Percentiles rank a stretch among this genome's conserved stretches.
These are phyloP conservation scores for Standfussiana lucernea DNA, from an alignment of 2,888 invertebrate genomes.

Conservation along the genomic window DNA sequence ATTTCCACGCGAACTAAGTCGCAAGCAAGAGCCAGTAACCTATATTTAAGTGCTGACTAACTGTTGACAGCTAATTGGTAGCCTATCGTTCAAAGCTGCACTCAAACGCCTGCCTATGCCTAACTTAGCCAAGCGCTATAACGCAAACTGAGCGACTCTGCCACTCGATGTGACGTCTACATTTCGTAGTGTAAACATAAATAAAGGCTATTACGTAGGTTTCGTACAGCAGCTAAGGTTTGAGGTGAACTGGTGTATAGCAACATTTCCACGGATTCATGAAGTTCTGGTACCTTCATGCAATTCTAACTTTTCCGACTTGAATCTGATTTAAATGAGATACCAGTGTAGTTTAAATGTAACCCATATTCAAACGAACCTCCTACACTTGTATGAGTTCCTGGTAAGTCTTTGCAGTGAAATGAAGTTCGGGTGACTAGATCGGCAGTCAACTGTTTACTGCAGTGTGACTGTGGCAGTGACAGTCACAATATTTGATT, in stretches of 20 bases:
- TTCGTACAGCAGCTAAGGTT: not conserved
- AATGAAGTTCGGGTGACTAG: not conserved
- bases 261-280: not conserved
- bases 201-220: not conserved
- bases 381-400: not conserved
- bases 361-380: not conserved
- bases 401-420: slow-evolving; percentile 1
- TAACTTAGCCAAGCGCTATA: slow-evolving; percentile 10
- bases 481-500: slow-evolving; percentile 20
- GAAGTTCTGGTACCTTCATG: not conserved
- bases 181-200: not conserved
- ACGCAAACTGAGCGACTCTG: not conserved
- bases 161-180: not conserved
- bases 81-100: slow-evolving; percentile 10
- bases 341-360: not conserved
- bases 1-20: too few relatives aligned
- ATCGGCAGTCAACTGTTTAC: not conserved
- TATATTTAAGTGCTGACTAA: not conserved
- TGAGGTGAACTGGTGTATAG: not conserved
- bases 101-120: not conserved
- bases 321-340: not conserved
- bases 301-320: not conserved
- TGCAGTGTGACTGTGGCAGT: not conserved
- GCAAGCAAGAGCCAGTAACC: too few relatives aligned
- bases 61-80: slow-evolving; percentile 19